These are phyloP conservation scores for Nymphalis polychloros DNA, from an alignment of 2,888 invertebrate genomes.

Conservation along the genomic window DNA sequence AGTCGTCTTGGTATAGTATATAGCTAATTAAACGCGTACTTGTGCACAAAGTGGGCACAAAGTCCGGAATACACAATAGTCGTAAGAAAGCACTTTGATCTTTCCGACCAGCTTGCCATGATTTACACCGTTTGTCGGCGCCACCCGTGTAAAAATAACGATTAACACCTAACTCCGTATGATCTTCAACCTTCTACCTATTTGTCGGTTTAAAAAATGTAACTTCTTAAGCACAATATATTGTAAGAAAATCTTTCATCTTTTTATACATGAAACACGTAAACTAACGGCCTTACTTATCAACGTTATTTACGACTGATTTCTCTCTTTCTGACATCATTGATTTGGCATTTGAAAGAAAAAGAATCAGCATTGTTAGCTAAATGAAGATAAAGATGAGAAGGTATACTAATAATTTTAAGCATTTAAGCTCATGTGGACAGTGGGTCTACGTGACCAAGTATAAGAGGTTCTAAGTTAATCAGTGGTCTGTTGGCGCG, in stretches of 20 bases:
- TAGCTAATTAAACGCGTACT: constrained; percentile 23
- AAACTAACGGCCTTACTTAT: no score
- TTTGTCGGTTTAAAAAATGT: neutral
- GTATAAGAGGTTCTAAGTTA: constrained; percentile 16
- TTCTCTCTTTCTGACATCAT: no score
- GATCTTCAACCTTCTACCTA: neutral
- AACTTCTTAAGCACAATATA: neutral
- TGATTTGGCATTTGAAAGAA: no score
- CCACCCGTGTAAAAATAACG: neutral
- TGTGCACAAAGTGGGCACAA: constrained; percentile 24
- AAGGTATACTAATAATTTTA: no score
- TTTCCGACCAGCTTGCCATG: constrained; percentile 18
- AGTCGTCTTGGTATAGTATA: neutral
- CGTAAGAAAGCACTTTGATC: constrained; percentile 28
- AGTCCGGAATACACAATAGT: constrained; percentile 17
- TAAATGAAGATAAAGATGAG: no score
- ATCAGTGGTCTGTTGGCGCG: constrained; percentile 9
- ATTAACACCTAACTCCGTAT: constrained; percentile 3
- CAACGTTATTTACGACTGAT: no score
- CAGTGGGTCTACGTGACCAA: constrained; percentile 19
- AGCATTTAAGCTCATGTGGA: neutral
- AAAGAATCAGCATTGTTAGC: no score
- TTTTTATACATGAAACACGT: no score
- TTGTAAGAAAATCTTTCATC: neutral
- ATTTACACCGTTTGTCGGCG: constrained; percentile 24